Conservation (phyloP, 2,797 vertebrate species). For the Sebastes dallii region DNA sequence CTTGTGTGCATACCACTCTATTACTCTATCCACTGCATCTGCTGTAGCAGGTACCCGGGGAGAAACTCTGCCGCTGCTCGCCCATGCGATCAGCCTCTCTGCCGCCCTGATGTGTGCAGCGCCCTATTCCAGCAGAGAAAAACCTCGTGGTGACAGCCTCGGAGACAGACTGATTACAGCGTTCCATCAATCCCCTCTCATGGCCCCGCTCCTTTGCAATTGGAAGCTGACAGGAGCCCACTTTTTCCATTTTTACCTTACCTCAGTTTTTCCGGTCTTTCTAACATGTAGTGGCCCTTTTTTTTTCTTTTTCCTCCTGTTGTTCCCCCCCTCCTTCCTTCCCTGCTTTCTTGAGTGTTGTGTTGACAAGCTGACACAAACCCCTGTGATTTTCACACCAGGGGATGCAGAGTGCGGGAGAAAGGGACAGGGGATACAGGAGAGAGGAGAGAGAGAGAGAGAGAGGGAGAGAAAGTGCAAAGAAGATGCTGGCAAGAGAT, state of each 20-base stretch:
- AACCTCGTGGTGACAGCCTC: slow-evolving; percentile 66
- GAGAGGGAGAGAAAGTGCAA: slow-evolving; percentile 57
- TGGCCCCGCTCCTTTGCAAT: slow-evolving; percentile 58
- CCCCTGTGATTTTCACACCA: slow-evolving; percentile 79
- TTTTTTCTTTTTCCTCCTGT: slow-evolving; percentile 9
- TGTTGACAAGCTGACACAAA: slow-evolving; percentile 81
- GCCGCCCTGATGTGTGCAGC: slow-evolving; percentile 56
- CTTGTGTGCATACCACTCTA: slow-evolving; percentile 67
- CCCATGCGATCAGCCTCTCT: slow-evolving; percentile 68
- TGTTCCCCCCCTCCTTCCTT: slow-evolving; percentile 32
- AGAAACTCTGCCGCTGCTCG: slow-evolving; percentile 63
- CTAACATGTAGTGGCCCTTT: slow-evolving; percentile 55
- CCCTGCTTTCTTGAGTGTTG: slow-evolving; percentile 67
- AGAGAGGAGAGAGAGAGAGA: slow-evolving; percentile 30
- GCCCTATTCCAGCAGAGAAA: slow-evolving; percentile 58
- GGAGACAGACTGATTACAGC: slow-evolving; percentile 77
- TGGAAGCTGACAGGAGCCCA: slow-evolving; percentile 67
- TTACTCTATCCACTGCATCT: slow-evolving; percentile 70
- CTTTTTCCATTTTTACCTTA: slow-evolving; percentile 73
- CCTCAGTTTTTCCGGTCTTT: slow-evolving; percentile 65
- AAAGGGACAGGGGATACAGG: slow-evolving; percentile 52
- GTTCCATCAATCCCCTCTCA: slow-evolving; percentile 71
- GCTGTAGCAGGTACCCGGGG: slow-evolving; percentile 70
- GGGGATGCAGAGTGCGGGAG: slow-evolving; percentile 62
- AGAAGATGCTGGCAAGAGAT: slow-evolving; percentile 60